These are phyloP conservation scores for Ruditapes philippinarum DNA, from an alignment of 1,140 invertebrate species.

Conservation along the genomic window DNA sequence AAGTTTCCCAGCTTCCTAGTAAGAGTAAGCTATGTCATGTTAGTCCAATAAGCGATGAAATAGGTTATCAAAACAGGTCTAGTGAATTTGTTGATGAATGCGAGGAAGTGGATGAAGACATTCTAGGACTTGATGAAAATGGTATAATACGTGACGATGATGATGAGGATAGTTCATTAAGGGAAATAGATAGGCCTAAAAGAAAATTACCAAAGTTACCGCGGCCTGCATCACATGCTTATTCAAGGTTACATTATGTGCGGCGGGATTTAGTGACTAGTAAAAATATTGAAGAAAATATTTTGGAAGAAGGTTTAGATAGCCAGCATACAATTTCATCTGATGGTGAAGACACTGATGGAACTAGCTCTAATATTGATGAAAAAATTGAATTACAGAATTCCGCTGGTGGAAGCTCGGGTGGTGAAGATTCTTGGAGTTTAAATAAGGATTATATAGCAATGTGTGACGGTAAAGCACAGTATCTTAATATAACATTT, in stretches of 20 bases:
- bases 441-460: constrained; percentile 47
- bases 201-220: constrained; percentile 51
- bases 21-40: constrained; percentile 47
- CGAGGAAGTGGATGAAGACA: constrained; percentile 37
- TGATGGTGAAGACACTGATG: constrained; percentile 46
- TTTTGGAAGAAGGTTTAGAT: constrained; percentile 32
- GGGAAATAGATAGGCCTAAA: constrained; percentile 16
- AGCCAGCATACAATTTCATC: neutral
- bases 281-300: constrained; percentile 43
- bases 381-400: constrained; percentile 43
- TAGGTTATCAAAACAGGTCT: constrained; percentile 37
- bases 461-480: constrained; percentile 52
- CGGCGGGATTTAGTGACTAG: constrained; percentile 5
- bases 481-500: constrained; percentile 66
- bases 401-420: constrained; percentile 54
- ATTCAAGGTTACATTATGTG: constrained; percentile 2
- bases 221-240: constrained; percentile 15
- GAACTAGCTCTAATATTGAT: constrained; percentile 23
- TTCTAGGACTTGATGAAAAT: constrained; percentile 59
- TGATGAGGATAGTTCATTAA: neutral
- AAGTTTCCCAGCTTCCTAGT: constrained; percentile 50
- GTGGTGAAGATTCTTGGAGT: constrained; percentile 64
- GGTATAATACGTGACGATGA: constrained; percentile 56
- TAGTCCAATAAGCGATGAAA: constrained; percentile 56
- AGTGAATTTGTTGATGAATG: constrained; percentile 38